phyloP scores from a whole-genome alignment of 2,888 invertebrate genomes.

The Gymnosoma rotundatum region DNA sequence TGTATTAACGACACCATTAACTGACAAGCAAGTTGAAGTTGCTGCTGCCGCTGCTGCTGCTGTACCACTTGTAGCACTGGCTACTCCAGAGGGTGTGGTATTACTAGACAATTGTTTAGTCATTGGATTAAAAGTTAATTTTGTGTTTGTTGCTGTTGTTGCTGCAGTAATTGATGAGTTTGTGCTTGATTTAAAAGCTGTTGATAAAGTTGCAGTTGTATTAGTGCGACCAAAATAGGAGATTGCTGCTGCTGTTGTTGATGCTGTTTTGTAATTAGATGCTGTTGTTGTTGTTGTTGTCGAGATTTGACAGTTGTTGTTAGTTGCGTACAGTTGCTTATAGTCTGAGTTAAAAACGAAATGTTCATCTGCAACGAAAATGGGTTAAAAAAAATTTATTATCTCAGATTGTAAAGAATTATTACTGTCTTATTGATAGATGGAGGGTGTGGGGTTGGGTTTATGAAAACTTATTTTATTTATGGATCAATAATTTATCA shows the following conservation, averaged over 20 bases:
- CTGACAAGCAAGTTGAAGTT: not conserved
- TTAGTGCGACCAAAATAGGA: slow-evolving; percentile 10
- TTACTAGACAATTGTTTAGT: slow-evolving; percentile 67
- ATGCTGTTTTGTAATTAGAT: not conserved
- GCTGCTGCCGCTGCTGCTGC: slow-evolving; percentile 22
- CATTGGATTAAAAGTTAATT: slow-evolving; percentile 64
- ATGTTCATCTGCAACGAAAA: slow-evolving; percentile 75
- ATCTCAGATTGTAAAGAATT: not conserved
- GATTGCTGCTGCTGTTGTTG: slow-evolving; percentile 66
- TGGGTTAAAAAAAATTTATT: slow-evolving; percentile 25
- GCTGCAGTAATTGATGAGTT: slow-evolving; percentile 73
- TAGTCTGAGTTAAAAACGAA: slow-evolving; percentile 70
- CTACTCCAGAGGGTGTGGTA: slow-evolving; percentile 56
- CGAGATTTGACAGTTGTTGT: slow-evolving; percentile 74
- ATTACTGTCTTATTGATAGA: not conserved
- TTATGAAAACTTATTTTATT: not conserved
- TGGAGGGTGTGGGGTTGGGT: not conserved
- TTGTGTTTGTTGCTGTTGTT: slow-evolving; percentile 53
- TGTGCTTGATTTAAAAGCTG: slow-evolving; percentile 73
- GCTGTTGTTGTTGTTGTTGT: slow-evolving; percentile 44
- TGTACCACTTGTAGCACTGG: slow-evolving; percentile 31
- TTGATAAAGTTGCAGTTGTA: slow-evolving; percentile 43
- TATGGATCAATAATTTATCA: too few species aligned
- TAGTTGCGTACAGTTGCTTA: slow-evolving; percentile 71
- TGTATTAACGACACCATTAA: slow-evolving; percentile 10